Base-by-base conservation (phyloP, 2,888 invertebrate genomes). In the Beris morrisii region DNA sequence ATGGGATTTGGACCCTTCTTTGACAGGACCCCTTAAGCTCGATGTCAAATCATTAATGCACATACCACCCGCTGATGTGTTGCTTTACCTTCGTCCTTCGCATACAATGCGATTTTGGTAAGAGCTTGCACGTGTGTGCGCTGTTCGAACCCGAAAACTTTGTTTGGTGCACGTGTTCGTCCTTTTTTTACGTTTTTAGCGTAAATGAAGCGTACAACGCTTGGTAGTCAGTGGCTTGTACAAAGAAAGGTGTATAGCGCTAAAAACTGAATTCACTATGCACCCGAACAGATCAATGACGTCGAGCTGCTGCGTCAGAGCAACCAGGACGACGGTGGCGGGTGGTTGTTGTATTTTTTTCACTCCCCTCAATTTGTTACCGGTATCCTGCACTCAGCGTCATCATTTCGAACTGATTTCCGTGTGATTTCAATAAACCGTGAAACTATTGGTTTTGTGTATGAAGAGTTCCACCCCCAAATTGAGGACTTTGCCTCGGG, bases 51-150 rank as follows among this genome's bases (percentile, higher is more conserved):
- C 61, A 15, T 61, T 61, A 61, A 61, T 61, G 50, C 61, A 11
- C 38, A 22, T 22, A 50, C 61, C 52, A 50, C 61, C 61, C 52
- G 52, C 22, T 22, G 52, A 32, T 50, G 6, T 5, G 13, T 13
- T 5, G 30, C 61, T 13, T 43, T 43, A 61, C 52, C 38, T 50
- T 61, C 32, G 50, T 61, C 15, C 50, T 50, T 32, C 13, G 15
- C 32, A 22, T 15, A n/a, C 28, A 32, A 22, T 52, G 61, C 50
- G 30, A 61, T 50, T 45, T 50, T 43, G 38, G 44, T 56, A 61
- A 68, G 68, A 68, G 68, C 63, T 32, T 61, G 58, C 68, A 68
- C 68, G 68, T 68, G 68, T 68, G 68, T 46, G 52, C 61, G 22
- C 44, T 61, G 52, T 65, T 56, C 32, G 56, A 48, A 45, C 31